Evolutionary conservation across 2,113 vertebrate genomes (phyloP).

Genomic region (Microcebus jonahi): DNA sequence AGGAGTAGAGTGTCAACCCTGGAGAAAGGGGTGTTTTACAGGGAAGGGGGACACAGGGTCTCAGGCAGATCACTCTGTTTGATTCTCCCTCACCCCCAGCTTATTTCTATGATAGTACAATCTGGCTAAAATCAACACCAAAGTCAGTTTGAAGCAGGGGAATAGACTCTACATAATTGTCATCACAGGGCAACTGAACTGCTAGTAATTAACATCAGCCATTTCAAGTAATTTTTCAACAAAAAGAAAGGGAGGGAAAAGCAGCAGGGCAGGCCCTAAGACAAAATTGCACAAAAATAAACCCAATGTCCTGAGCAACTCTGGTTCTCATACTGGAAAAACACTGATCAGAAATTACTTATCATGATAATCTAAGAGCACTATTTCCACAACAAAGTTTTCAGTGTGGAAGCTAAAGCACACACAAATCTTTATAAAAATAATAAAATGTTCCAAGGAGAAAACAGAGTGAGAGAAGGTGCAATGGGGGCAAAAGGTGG

Average conservation of each 20-base stretch:
- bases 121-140: slow-evolving; percentile 13
- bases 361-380: background rate
- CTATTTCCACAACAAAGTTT: background rate
- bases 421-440: background rate
- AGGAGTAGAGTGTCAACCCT: background rate
- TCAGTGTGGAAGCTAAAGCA: background rate
- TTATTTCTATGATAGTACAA: slow-evolving; percentile 22
- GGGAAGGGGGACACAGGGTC: background rate
- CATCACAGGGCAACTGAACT: background rate
- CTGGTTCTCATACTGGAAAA: slow-evolving; percentile 15
- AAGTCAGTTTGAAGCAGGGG: background rate
- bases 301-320: slow-evolving; percentile 3
- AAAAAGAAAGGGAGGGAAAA: background rate
- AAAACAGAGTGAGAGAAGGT: background rate
- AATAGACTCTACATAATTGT: background rate
- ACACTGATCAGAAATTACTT: background rate
- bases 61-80: background rate
- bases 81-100: background rate
- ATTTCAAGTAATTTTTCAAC: slow-evolving; percentile 53
- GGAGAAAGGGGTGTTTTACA: background rate
- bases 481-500: background rate
- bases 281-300: slow-evolving; percentile 54
- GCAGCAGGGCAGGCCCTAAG: background rate
- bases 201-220: background rate
- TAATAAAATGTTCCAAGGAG: background rate